Base-by-base conservation (phyloP, 2,113 vertebrate genomes). In the Sinocyclocheilus maitianheensis region DNA sequence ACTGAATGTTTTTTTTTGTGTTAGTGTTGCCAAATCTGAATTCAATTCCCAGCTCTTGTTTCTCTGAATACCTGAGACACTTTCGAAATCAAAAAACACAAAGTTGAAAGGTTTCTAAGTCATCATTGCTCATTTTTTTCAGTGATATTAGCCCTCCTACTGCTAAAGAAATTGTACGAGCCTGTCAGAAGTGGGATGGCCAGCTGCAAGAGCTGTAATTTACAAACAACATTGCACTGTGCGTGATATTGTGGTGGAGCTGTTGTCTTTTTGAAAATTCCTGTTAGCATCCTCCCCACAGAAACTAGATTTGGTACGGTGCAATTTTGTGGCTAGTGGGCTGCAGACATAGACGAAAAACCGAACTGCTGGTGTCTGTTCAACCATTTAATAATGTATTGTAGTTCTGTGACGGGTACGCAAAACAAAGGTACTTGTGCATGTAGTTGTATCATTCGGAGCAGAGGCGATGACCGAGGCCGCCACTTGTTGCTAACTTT, bases 391-490 rank as follows among this genome's bases (percentile, higher is more conserved):
- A 74, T 78, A 84, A 74, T 78, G 88, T 89, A 85, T 87, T 84
- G 88, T 87, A 87, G 74, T 89, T 89, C 86, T 87, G 88, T 83
- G 83, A 87, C 79, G 85, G 87, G 63, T 87, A 78, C 48, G 40
- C 72, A 79, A 88, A 65, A 34, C 67, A 77, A 81, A 80, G 86
- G 85, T 89, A 89, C 88, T 85, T 89, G 88, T 87, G 88, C 88
- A 89, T 89, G 88, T 89, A 85, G 75, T 65, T 85, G 82, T 89
- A 80, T 85, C 84, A 87, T 80, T 82, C 40, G 84, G 76, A 37
- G 13, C 85, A 77, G 75, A 65, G 79, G 72, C 46, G 77, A 72
- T 48, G 26, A 78, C 22, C 12, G 65, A 87, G 88, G 79, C 85
- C 34, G 43, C 62, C 37, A 34, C 78, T 67, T 74, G 67, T 85